These are phyloP conservation scores for Daboia siamensis DNA, from an alignment of 2,113 vertebrate species.

Conservation along the genomic window DNA sequence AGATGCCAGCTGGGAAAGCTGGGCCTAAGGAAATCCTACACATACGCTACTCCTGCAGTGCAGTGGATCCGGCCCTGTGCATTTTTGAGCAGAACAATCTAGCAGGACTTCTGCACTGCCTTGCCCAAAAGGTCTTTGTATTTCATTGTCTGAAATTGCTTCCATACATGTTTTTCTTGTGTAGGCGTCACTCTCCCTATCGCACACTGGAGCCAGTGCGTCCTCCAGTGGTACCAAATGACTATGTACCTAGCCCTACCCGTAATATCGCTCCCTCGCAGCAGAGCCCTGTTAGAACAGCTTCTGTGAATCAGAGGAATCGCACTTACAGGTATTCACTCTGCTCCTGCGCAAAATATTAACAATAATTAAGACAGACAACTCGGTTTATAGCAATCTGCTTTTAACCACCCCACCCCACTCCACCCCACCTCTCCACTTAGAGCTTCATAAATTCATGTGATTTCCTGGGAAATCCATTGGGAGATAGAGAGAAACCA, in stretches of 20 bases:
- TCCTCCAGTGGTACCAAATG: conserved; percentile 98
- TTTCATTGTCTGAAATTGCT: conserved; percentile 30
- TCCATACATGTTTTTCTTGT: conserved; percentile 64
- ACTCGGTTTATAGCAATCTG: neutral
- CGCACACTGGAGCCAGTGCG: conserved; percentile 97
- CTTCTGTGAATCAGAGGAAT: conserved; percentile 98
- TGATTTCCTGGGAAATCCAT: rapidly evolving
- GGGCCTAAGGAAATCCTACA: neutral
- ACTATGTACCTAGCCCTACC: conserved; percentile 97
- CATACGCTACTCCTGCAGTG: neutral
- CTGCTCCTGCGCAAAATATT: conserved; percentile 46
- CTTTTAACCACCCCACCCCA: neutral
- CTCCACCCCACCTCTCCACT: neutral
- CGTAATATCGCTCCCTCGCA: conserved; percentile 90
- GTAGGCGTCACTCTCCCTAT: conserved; percentile 98
- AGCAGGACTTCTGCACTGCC: conserved; percentile 9
- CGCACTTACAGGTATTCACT: conserved; percentile 97
- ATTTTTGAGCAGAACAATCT: neutral
- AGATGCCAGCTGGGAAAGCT: neutral
- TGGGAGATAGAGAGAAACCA: neutral
- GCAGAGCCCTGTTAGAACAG: conserved; percentile 95
- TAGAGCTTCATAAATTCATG: neutral
- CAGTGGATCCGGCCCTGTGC: neutral
- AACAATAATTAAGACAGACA: conserved; percentile 40
- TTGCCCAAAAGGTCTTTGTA: conserved; percentile 8